Evolutionary conservation across 2,113 vertebrate genomes (phyloP), one percentile per base, ranked within the genome.

Genomic region (Leucoraja erinaceus): DNA sequence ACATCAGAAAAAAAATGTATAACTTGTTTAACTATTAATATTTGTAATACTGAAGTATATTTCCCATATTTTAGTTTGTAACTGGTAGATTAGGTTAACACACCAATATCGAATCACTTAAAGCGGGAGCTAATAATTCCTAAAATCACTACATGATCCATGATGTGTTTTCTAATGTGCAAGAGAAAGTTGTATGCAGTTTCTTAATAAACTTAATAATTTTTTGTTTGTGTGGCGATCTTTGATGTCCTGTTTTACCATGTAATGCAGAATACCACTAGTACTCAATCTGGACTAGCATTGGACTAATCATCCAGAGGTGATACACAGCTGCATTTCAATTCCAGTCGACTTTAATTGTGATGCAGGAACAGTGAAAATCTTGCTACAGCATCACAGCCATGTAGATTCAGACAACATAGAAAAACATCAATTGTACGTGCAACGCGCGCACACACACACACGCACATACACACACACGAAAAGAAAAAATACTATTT

Each of bases 101-200:
- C 33, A 74, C 54, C 90, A 91, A 54, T 72, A 93, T 56, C 61
- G n/a, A 78, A 59, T 93, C 31, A 77, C 76, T 93, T 93, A 77
- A 93, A 59, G 38, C 90, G 1, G 20, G 92, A 75, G 93, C 75
- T 94, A 93, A 95, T 93, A 66, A 76, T 93, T 95, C 95, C 94
- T 95, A 93, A 88, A 95, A 94, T 96, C 94, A 95, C 95, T 95
- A 94, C 94, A 93, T 91, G 93, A 95, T 94, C 61, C 93, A 94
- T 95, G 95, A 93, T 95, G 95, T 91, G 74, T 72, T 91, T 90
- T 91, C 68, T 70, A 96, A 95, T 96, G 96, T 97, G 96, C 95
- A 95, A 96, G 96, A 96, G 95, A 95, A 95, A 95, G 95, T 94
- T 97, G 96, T 96, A 95, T 95, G 96, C 96, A 95, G 95, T 98